Evolutionary conservation across 23 tunicate species (phyloP).

Genomic region (Diplosoma virens): DNA sequence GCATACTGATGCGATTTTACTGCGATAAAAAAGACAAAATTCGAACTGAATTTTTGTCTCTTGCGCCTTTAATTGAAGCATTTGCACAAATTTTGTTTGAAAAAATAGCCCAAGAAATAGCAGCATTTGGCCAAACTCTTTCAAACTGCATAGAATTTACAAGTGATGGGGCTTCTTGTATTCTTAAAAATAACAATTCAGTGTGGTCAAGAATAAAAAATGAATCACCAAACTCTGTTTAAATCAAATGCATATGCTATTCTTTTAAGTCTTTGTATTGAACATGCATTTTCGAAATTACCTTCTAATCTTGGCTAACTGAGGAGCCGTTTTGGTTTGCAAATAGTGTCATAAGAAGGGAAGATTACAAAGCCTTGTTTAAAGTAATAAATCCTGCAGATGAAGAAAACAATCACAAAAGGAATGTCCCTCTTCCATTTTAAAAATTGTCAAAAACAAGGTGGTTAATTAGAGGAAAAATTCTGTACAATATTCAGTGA

Average conservation of each 20-base stretch:
- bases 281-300: neutral
- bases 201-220: no score
- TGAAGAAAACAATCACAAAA: neutral
- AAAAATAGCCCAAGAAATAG: neutral
- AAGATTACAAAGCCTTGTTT: no score
- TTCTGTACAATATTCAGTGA: neutral
- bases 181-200: neutral
- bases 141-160: neutral
- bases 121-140: neutral
- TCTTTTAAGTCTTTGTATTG: no score
- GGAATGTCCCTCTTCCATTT: neutral
- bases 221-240: neutral
- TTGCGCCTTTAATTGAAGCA: neutral
- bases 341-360: no score
- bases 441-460: no score
- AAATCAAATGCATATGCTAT: neutral
- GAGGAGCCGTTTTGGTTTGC: no score
- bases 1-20: neutral
- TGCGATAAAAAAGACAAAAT: neutral
- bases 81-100: no score
- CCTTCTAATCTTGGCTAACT: neutral
- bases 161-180: neutral
- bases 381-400: no score
- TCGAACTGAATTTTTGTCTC: neutral
- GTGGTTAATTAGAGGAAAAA: slow-evolving; percentile 7